phyloP scores from a whole-genome alignment of 2,113 vertebrate species.

The Ochotona curzoniae region DNA sequence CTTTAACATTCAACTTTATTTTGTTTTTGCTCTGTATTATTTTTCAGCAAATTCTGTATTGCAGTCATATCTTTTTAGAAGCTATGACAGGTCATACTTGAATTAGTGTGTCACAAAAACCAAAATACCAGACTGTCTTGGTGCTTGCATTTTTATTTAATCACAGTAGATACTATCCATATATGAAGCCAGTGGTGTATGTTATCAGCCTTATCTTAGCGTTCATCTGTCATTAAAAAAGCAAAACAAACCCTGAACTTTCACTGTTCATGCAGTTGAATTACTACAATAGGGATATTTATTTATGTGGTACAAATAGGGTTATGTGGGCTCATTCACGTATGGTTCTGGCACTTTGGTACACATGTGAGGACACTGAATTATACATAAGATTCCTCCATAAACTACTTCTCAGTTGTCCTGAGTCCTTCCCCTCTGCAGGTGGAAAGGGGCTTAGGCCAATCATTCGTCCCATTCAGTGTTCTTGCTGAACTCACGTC shows the following conservation, averaged over 20 bases:
- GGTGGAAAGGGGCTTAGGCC: neutral
- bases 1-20: conserved; percentile 39
- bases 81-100: neutral
- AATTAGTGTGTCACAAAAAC: neutral
- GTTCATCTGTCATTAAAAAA: neutral
- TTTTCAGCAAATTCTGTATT: neutral
- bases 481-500: neutral
- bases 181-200: neutral
- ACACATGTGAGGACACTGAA: neutral
- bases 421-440: neutral
- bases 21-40: neutral
- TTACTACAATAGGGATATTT: neutral
- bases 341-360: neutral
- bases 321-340: neutral
- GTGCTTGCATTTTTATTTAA: conserved; percentile 15
- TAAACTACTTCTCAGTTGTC: neutral
- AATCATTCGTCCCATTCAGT: neutral
- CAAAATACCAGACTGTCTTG: neutral
- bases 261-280: neutral
- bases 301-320: neutral
- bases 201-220: neutral
- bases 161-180: neutral
- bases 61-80: neutral
- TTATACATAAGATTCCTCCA: neutral
- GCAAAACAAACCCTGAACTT: neutral